These are phyloP conservation scores for Podarcis muralis DNA, from an alignment of 2,113 vertebrate genomes.

Conservation along the genomic window DNA sequence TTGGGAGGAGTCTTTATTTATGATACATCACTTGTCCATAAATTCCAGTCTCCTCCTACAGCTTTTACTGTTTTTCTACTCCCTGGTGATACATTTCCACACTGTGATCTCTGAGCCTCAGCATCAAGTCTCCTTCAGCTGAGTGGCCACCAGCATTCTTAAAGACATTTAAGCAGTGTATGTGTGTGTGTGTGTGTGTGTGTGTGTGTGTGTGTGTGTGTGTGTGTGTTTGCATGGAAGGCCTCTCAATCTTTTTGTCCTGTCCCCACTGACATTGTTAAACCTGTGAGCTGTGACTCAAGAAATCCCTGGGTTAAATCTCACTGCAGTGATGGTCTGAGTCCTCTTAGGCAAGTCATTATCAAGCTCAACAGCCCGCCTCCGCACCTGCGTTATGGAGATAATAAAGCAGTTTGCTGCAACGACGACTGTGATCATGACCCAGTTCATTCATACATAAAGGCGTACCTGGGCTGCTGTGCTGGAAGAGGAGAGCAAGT, in stretches of 20 bases:
- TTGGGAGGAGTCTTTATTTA: not conserved
- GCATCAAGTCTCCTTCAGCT: not conserved
- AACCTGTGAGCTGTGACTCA: not conserved
- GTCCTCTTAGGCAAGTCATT: not conserved
- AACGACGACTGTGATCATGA: not conserved
- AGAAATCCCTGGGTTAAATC: not conserved
- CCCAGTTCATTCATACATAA: not conserved
- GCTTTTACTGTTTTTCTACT: not conserved
- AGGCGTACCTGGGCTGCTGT: not conserved
- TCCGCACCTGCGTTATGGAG: not conserved
- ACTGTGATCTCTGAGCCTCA: not conserved
- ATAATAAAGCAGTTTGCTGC: not conserved
- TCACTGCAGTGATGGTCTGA: too few relatives aligned
- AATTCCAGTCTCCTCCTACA: not conserved
- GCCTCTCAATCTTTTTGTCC: not conserved
- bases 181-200: too few relatives aligned
- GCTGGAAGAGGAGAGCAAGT: not conserved
- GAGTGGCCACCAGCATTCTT: not conserved
- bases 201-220: too few relatives aligned
- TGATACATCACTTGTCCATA: not conserved
- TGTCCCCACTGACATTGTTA: not conserved
- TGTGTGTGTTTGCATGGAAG: not conserved
- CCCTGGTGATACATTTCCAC: not conserved
- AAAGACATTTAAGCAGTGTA: not conserved
- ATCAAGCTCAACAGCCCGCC: not conserved